phyloP scores from a whole-genome alignment of 1,140 invertebrate species.

The Tribolium castaneum region DNA sequence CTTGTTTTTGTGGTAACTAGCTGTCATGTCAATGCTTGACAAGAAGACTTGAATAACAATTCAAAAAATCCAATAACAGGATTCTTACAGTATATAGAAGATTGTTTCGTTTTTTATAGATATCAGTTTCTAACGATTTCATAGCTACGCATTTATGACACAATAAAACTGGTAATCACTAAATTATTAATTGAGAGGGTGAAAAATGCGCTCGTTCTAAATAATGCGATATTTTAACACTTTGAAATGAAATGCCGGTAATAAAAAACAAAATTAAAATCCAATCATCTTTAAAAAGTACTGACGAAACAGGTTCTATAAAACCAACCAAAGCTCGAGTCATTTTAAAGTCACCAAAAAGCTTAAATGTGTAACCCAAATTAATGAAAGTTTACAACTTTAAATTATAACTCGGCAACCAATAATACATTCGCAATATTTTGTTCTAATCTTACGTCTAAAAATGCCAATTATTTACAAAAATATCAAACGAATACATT shows the following conservation, averaged over 20 bases:
- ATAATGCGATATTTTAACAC: no score
- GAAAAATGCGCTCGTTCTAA: no score
- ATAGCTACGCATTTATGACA: neutral
- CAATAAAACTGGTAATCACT: no score
- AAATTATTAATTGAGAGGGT: no score
- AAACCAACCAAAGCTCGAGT: no score
- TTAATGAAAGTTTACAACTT: neutral
- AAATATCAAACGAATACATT: no score
- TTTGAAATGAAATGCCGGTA: no score
- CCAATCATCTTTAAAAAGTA: no score
- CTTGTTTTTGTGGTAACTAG: slow-evolving; percentile 55
- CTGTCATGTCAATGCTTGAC: slow-evolving; percentile 53
- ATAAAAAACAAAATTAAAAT: no score
- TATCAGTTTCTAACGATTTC: neutral
- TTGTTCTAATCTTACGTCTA: neutral
- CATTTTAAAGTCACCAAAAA: neutral
- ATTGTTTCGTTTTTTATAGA: slow-evolving; percentile 9
- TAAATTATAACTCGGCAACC: neutral
- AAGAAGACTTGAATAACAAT: slow-evolving; percentile 52
- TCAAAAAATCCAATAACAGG: slow-evolving; percentile 54
- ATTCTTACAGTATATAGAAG: slow-evolving; percentile 45
- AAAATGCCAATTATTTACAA: no score
- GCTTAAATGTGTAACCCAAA: neutral
- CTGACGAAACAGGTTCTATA: no score
- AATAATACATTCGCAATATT: neutral